Base-by-base conservation (phyloP, 2,888 invertebrate species). In the Andrena minutula region DNA sequence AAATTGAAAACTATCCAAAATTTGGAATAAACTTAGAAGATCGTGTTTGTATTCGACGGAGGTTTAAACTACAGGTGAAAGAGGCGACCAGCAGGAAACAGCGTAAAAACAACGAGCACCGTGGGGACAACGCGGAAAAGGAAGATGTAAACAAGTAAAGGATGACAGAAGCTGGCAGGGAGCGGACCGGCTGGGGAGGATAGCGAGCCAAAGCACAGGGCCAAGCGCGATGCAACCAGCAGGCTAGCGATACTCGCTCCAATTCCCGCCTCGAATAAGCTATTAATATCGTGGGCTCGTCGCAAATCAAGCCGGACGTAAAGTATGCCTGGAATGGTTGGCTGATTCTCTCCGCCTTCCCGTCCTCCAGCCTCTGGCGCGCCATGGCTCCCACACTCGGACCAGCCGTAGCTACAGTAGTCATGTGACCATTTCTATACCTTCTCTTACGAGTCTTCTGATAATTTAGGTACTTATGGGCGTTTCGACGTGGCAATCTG, bases 291-390 rank as follows among this genome's bases (percentile, higher is more conserved):
- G 79, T 71, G 85, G 84, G 64, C 83, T 83, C 86, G 86, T 89
- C 88, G 88, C 90, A 89, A 90, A 89, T 90, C 90, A 89, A 90
- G 85, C 89, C 84, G 88, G 89, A 89, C 89, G 88, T 89, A 89
- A 90, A 90, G 89, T 89, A 90, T 89, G 90, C 85, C 85, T 85
- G 89, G 89, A 90, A 89, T 90, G 87, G 88, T 82, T 75, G 65
- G 79, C 69, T 76, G 75, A 64, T 83, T 82, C 74, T 72, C 65
- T 69, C 86, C 79, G 35, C 60, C 66, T 35, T 72, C 83, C 71
- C 64, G 26, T 66, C 64, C 66, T 73, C 65, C 69, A 53, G 47
- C 68, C 51, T 26, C 47, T 10, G 26, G 20, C n/a, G 10, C 23
- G 35, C 71, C 63, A 51, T 60, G 30, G 63, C 65, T 65, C 81